Evolutionary conservation across 2,888 invertebrate species (phyloP), one percentile per base, ranked within the genome.

Genomic region (Apantesis nais): DNA sequence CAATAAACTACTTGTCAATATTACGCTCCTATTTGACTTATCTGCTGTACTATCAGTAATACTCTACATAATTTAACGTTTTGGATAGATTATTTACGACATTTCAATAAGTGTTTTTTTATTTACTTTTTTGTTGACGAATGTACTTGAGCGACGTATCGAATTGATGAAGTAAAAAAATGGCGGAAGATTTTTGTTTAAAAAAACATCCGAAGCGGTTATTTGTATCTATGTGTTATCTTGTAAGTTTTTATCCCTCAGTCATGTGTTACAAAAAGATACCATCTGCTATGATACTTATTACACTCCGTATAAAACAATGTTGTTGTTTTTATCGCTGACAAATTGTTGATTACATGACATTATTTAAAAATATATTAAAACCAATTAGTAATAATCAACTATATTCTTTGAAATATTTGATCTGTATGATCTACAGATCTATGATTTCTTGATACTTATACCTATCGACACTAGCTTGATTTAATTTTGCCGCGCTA

Each of bases 131-230:
- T 44, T 74, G 65, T 55, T 25, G 0, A 29, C 52, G 68, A 68
- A 37, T 74, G 63, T 75, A 73, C 77, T 39, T 16, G 66, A 12
- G 19, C n/a, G 74, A 70, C 62, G 64, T 74, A 76, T 77, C 73
- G 41, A 67, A 61, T 70, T 74, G 62, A 66, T 64, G 68, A 66
- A 68, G 55, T 37, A 65, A 66, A 73, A 83, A 83, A 77, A 74
- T 68, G 74, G 14, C 77, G 80, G 78, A 75, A 79, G 72, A 74
- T 76, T 74, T 73, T 70, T 75, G 73, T 76, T 80, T 77, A 72
- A 65, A 78, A 88, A 87, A 87, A 88, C 74, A 75, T 82, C 48
- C 68, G 70, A 81, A 69, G 65, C 73, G 75, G 72, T 73, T 73
- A 78, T 74, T 82, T 74, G 73, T 70, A 60, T 34, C n/a, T n/a